Base-by-base conservation (phyloP, 2,888 invertebrate genomes). In the Clitarchus hookeri region DNA sequence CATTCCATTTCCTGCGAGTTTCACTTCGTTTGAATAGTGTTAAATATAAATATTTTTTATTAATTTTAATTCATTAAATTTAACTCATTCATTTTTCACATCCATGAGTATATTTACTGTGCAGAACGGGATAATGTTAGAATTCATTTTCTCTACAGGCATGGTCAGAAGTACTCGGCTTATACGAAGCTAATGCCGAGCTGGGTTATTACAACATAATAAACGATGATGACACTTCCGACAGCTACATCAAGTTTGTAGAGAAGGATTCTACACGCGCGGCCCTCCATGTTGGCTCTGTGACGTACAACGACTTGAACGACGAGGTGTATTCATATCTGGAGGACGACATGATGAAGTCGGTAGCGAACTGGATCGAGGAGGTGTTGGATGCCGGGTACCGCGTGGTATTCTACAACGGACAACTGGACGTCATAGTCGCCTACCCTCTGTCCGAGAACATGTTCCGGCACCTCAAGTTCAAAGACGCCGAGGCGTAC, bases 301-400 rank as follows among this genome's bases (percentile, higher is more conserved):
- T 36, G 36, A 92, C 92, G 1, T 92, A 92, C 89, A 93, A 93
- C 88, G 92, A 93, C 0, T 92, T 92, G 0, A 92, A 93, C 54
- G 92, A 92, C 13, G 91, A 92, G 0, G 94, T 93, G 26, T 93
- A 93, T 86, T 90, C 91, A 80, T 92, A 92, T 87, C 91, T 93
- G 0, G 92, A 93, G 84, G 92, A 92, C 0, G 93, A 93, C 89
- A 93, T 93, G 88, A 93, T 94, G 93, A 91, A 91, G 23, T 94
- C 94, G 44, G 93, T 94, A 2, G 94, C 94, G 89, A 90, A 91
- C 87, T 93, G 93, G 93, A 91, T 93, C 0, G 93, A 93, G 88
- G 93, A 93, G 86, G 89, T 94, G 6, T 89, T 94, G 23, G 93
- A 94, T 87, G 92, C 93, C 83, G 82, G 82, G 36, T 89, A 87